Percentiles rank a stretch among this genome's conserved stretches.
Evolutionary conservation across 2,797 vertebrate species (phyloP).

Genomic region (Anabacerthia variegaticeps): DNA sequence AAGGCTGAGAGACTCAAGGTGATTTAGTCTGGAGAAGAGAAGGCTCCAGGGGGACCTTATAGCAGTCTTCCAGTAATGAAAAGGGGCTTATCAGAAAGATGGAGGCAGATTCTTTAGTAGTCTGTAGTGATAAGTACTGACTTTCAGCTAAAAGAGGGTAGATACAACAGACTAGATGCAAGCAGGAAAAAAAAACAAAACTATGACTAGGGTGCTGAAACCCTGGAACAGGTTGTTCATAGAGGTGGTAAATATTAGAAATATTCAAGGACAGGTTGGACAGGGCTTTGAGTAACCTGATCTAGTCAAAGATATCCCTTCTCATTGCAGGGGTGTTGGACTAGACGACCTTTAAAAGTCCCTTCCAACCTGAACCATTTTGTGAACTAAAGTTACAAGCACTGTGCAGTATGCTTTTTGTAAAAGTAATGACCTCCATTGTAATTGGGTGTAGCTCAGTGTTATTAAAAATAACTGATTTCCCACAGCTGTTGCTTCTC

Average conservation of each 20-base stretch:
- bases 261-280: not conserved
- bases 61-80: not conserved
- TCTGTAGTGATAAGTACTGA: not conserved
- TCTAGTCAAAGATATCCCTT: not conserved
- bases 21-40: not conserved
- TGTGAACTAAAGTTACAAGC: not conserved
- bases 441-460: not conserved
- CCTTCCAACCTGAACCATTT: not conserved
- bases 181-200: not conserved
- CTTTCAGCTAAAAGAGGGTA: not conserved
- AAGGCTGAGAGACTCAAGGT: not conserved
- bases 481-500: not conserved
- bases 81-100: not conserved
- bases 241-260: not conserved
- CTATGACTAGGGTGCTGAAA: not conserved
- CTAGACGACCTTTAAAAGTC: not conserved
- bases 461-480: not conserved
- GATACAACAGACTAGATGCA: not conserved
- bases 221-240: not conserved
- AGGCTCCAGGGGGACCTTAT: rapidly evolving
- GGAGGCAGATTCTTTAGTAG: not conserved
- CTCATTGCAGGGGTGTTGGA: rapidly evolving
- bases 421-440: not conserved
- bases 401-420: not conserved
- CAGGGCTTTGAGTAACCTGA: rapidly evolving